Evolutionary conservation across 2,113 vertebrate species (phyloP), one percentile per base, ranked within the genome.

Genomic region (Gadus macrocephalus): DNA sequence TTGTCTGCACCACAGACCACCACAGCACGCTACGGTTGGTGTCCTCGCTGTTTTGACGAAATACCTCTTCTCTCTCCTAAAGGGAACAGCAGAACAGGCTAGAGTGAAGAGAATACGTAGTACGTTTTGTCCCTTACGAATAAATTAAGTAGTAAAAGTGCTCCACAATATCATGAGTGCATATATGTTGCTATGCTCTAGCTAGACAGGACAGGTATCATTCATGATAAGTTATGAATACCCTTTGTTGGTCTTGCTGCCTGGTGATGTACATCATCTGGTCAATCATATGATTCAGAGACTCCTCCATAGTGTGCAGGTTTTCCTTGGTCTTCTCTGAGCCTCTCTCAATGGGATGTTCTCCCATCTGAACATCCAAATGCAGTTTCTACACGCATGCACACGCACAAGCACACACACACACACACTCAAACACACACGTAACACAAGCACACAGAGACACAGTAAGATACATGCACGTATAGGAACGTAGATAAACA

Each of bases 211-310:
- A 35, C 31, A 17, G 19, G 2, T 59, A 25, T 25, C 55, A 28
- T n/a, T 66, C 19, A 25, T 20, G 17, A 66, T n/a, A 67, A 16
- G 20, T 15, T 71, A 9, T 35, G 19, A 38, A 69, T 60, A 95
- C 95, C 87, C 95, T 92, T 76, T 95, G 95, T 82, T 95, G 96
- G 74, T 93, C 88, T 81, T 98, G 96, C 70, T 95, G 94, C 78
- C 81, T 96, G 74, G 84, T 78, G 77, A 97, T 93, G 15, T 94
- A 92, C 53, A 83, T 71, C 72, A 94, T 91, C 89, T 96, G 91
- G 77, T 94, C 91, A 16, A 85, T 88, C 20, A 98, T 89, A 72
- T 96, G 91, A 25, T 81, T 88, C 58, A 97, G 85, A 79, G 86
- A 91, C 68, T 87, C 58, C 53, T 90, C 87, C 67, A 96, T 87